A percentile compares a stretch with the other conserved stretches of the same genome.
Evolutionary conservation across 2,113 vertebrate genomes (phyloP).

Genomic region (Parotia lawesii): DNA sequence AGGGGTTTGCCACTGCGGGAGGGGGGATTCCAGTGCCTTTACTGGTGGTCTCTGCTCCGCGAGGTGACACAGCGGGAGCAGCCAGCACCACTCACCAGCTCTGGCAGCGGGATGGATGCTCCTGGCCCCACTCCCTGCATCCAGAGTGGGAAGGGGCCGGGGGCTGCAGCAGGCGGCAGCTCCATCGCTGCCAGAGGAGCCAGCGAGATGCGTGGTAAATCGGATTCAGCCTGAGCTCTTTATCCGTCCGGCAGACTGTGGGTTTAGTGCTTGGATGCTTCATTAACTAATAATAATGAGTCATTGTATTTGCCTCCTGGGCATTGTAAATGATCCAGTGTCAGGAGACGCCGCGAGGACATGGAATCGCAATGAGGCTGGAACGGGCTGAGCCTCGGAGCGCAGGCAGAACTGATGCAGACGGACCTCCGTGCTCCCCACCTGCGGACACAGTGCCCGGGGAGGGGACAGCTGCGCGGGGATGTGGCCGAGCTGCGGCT

Average conservation of each 20-base stretch:
- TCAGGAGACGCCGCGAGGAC: conserved; percentile 52
- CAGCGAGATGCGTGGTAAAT: background rate
- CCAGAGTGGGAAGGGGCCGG: accelerated
- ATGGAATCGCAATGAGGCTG: conserved; percentile 62
- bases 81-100: accelerated
- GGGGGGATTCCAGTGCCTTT: background rate
- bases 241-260: conserved; percentile 36
- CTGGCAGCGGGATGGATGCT: background rate
- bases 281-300: conserved; percentile 77
- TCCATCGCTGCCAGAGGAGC: background rate
- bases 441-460: accelerated
- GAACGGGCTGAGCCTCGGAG: background rate
- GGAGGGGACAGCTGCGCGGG: accelerated
- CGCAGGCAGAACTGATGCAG: background rate
- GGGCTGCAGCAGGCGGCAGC: background rate
- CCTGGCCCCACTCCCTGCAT: accelerated
- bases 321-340: conserved; percentile 69
- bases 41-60: background rate
- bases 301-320: conserved; percentile 67
- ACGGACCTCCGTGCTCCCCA: background rate
- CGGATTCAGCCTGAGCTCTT: conserved; percentile 26
- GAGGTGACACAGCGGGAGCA: accelerated
- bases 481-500: accelerated
- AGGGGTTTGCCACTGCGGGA: background rate
- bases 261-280: conserved; percentile 71